Evolutionary conservation across 1,140 invertebrate species (phyloP).

Genomic region (Coboldia fuscipes): DNA sequence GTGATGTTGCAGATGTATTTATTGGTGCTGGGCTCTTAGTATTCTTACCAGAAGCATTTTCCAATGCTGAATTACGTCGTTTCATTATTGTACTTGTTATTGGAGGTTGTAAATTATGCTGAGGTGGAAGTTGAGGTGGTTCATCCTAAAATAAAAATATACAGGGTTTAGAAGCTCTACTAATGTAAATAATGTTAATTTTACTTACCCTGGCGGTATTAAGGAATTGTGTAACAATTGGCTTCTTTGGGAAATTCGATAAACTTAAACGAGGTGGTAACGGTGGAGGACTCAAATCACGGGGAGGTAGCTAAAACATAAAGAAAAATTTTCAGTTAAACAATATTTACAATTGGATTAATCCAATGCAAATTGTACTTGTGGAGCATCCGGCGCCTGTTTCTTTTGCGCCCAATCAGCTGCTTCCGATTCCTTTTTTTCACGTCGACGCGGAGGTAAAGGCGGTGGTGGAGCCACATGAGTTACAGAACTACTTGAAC

Average conservation of each 20-base stretch:
- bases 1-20: slow-evolving; percentile 1
- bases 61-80: slow-evolving; percentile 19
- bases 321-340: neutral
- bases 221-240: neutral
- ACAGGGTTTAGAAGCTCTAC: neutral
- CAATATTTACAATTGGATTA: neutral
- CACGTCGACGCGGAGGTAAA: slow-evolving; percentile 16
- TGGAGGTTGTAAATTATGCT: slow-evolving; percentile 7
- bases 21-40: slow-evolving; percentile 6
- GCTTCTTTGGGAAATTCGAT: slow-evolving; percentile 3
- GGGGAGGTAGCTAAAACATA: slow-evolving; percentile 14
- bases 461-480: slow-evolving; percentile 14
- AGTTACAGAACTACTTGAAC: too few relatives aligned
- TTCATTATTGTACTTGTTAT: slow-evolving; percentile 22
- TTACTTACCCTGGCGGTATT: neutral
- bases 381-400: slow-evolving; percentile 20
- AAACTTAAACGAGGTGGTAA: slow-evolving; percentile 18
- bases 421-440: slow-evolving; percentile 8
- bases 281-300: slow-evolving; percentile 19
- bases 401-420: slow-evolving; percentile 17
- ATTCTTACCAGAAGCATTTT: slow-evolving; percentile 7
- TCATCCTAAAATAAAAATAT: neutral
- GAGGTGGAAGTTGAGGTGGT: neutral
- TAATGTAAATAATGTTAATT: neutral
- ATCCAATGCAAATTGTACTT: slow-evolving; percentile 8